Evolutionary conservation across 2,113 vertebrate species (phyloP).

Genomic region (Engystomops pustulosus): DNA sequence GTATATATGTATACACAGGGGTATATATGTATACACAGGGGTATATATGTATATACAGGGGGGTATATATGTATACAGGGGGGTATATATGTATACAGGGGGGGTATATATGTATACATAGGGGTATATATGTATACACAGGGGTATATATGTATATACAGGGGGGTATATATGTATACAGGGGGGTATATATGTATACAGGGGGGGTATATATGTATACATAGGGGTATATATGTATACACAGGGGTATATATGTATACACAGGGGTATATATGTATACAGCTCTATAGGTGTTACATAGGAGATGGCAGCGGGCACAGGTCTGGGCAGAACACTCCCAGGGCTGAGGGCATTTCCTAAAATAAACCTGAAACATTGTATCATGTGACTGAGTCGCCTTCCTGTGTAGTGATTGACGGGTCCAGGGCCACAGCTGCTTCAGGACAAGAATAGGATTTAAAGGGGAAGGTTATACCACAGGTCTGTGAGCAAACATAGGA

Average conservation of each 20-base stretch:
- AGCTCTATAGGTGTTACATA: background rate
- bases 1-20: background rate
- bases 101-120: too few species aligned
- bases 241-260: background rate
- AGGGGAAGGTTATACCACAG: background rate
- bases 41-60: background rate
- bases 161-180: background rate
- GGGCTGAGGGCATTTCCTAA: background rate
- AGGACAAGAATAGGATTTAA: background rate
- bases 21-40: background rate
- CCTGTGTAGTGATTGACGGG: background rate
- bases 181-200: background rate
- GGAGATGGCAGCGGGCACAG: background rate
- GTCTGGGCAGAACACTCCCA: background rate
- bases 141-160: too few species aligned
- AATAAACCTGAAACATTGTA: background rate
- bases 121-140: background rate
- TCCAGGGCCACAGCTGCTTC: background rate
- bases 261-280: background rate
- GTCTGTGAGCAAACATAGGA: background rate
- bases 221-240: background rate
- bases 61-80: background rate
- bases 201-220: too few species aligned
- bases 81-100: background rate
- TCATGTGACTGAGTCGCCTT: background rate